phyloP scores from a whole-genome alignment of 2,797 vertebrate genomes.

The Chiroxiphia lanceolata region DNA sequence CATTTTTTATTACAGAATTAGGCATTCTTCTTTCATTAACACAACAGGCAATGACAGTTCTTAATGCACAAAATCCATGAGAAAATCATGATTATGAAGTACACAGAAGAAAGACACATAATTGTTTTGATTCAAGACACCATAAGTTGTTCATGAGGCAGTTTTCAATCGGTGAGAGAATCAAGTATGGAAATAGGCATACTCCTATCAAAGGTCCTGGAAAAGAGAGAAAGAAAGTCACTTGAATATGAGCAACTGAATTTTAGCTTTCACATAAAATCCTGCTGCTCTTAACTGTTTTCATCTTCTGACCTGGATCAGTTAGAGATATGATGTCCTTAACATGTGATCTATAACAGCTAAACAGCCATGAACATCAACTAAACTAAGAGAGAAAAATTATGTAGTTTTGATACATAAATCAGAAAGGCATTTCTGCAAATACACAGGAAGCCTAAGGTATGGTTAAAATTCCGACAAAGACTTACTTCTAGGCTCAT shows the following conservation, averaged over 20 bases:
- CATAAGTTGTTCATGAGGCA: neutral
- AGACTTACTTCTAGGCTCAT: neutral
- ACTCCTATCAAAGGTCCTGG: neutral
- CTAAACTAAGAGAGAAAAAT: neutral
- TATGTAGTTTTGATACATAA: neutral
- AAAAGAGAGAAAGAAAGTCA: neutral
- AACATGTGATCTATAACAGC: neutral
- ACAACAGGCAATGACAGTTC: neutral
- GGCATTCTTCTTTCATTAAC: neutral
- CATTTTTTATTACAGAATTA: neutral
- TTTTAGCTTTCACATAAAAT: neutral
- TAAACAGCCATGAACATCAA: neutral
- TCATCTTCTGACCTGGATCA: neutral
- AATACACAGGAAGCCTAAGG: neutral
- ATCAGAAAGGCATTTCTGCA: neutral
- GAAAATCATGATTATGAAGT: neutral
- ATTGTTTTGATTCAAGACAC: neutral
- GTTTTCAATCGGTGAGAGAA: neutral
- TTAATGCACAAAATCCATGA: neutral
- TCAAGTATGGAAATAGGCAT: neutral
- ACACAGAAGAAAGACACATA: neutral
- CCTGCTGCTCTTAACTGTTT: neutral
- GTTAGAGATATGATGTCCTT: neutral
- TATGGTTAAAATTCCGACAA: neutral
- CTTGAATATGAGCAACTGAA: neutral